A percentile compares a stretch with the other conserved stretches of the same genome.
phyloP scores from a whole-genome alignment of 2,888 invertebrate species.

The Callyntrura sp. region DNA sequence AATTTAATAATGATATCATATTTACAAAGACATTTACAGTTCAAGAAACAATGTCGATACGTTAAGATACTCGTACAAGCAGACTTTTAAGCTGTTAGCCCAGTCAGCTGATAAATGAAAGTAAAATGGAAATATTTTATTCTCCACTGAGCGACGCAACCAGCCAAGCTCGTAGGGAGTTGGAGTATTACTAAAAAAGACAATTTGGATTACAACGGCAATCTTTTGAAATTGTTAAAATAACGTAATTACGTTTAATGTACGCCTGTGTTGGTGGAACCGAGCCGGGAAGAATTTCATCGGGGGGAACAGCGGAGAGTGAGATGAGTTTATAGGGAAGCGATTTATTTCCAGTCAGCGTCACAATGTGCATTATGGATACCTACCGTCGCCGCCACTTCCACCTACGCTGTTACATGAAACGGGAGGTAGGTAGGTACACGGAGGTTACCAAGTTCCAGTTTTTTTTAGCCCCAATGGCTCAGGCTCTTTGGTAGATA shows the following conservation, averaged over 20 bases:
- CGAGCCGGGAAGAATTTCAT: constrained; percentile 42
- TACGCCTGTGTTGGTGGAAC: constrained; percentile 39
- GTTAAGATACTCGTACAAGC: too few species aligned
- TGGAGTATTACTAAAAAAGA: neutral
- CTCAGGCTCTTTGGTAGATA: neutral
- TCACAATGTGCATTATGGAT: neutral
- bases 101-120: constrained; percentile 6
- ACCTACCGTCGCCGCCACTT: too few species aligned
- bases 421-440: neutral
- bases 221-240: constrained; percentile 31
- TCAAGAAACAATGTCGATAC: too few species aligned
- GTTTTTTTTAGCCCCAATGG: neutral
- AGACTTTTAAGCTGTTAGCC: too few species aligned
- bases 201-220: constrained; percentile 24
- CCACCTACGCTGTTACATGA: too few species aligned
- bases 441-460: neutral
- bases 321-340: constrained; percentile 32
- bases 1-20: neutral
- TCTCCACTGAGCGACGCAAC: too few species aligned
- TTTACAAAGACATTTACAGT: too few species aligned
- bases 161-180: too few species aligned
- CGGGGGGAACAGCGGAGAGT: neutral
- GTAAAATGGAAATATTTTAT: neutral
- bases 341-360: constrained; percentile 12
- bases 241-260: constrained; percentile 44